Evolutionary conservation across 2,888 invertebrate species (phyloP), one percentile per base, ranked within the genome.

Genomic region (Ectemnius continuus): DNA sequence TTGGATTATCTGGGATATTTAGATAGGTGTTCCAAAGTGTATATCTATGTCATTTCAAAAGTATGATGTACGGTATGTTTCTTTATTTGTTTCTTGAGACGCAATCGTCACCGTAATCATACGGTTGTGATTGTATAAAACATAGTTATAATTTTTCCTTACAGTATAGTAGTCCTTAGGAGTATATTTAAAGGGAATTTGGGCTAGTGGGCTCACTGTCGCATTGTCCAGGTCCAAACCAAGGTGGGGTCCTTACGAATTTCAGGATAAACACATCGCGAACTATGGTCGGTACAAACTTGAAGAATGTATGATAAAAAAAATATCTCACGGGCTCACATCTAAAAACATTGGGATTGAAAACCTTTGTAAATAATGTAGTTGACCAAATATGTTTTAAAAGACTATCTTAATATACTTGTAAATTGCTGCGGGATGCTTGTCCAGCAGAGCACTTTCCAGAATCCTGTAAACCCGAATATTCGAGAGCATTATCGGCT

Each of bases 241-340:
- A 36, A 36, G 36, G 8, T 6, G 36, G 36, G 4, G 11, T 8
- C 64, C 89, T 91, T 73, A 95, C 91, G 88, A 96, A 96, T 84
- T 91, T 92, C 66, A 92, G 91, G 13, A 95, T 92, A 57, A 96
- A 85, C 92, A 92, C 93, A 84, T 94, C 93, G 46, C 94, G 91
- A 11, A 94, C 60, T 0, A 84, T 85, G 58, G 92, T 92, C 0
- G 96, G 95, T 47, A 93, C 92, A 18, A 94, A 89, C 82, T 91
- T 92, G 81, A 96, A 94, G 23, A 96, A 88, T 65, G 91, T 91
- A 82, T 95, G 94, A 89, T 95, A 96, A 67, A 95, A 78, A 74
- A 87, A 92, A 79, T 94, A 96, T 87, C 95, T 92, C 92, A 93
- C 93, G 0, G 95, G 93, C 84, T 96, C 95, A 60, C 86, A 88